Evolutionary conservation across 2,888 invertebrate species (phyloP).

Genomic region (Autographa pulchrina): DNA sequence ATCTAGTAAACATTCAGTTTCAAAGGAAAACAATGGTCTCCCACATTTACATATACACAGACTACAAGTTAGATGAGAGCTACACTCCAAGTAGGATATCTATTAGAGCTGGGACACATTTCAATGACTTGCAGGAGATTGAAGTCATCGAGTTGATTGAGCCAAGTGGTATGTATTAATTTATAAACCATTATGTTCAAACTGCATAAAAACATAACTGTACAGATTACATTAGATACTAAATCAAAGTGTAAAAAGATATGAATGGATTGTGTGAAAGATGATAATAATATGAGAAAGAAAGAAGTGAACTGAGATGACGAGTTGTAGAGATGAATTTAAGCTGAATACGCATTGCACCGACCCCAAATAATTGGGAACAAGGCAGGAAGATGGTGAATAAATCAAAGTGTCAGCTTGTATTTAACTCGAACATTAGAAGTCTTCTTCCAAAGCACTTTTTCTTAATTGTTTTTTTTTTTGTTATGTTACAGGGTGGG

Average conservation of each 20-base stretch:
- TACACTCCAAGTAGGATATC: slow-evolving; percentile 99
- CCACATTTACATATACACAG: slow-evolving; percentile 98
- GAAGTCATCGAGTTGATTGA: slow-evolving; percentile 98
- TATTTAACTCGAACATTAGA: too few species aligned
- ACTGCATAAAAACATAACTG: not conserved
- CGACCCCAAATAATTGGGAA: too few species aligned
- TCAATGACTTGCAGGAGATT: slow-evolving; percentile 98
- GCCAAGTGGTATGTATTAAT: slow-evolving; percentile 92
- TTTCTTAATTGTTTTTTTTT: not conserved
- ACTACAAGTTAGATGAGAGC: slow-evolving; percentile 99
- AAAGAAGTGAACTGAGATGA: too few species aligned
- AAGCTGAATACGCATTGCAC: too few species aligned
- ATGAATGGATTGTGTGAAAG: too few species aligned
- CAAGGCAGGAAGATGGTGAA: too few species aligned
- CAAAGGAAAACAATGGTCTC: slow-evolving; percentile 98
- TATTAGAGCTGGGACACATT: slow-evolving; percentile 97
- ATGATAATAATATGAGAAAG: too few species aligned
- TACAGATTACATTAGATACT: too few species aligned
- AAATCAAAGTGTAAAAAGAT: too few species aligned
- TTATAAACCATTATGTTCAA: not conserved
- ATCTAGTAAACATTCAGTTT: slow-evolving; percentile 99
- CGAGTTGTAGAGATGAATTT: too few species aligned
- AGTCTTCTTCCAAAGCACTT: too few species aligned
- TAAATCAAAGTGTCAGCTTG: too few species aligned
- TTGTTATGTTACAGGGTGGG: slow-evolving; percentile 93